These are phyloP conservation scores for Pristionchus exspectatus DNA, from an alignment of 2,888 invertebrate species.

Conservation along the genomic window DNA sequence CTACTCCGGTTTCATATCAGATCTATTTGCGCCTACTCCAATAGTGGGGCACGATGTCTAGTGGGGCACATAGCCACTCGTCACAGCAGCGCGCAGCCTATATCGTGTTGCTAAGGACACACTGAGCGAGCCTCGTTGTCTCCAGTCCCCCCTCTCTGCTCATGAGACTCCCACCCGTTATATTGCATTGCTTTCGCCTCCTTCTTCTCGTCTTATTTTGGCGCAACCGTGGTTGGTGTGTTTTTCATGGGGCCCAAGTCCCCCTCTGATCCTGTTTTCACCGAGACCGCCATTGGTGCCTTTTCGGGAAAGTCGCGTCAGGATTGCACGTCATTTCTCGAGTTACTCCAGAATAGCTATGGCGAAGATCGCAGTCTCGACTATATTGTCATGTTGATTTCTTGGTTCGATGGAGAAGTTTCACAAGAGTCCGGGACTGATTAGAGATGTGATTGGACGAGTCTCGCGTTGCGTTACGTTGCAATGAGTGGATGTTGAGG, in stretches of 20 bases:
- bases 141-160: neutral
- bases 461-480: neutral
- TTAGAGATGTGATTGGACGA: neutral
- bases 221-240: neutral
- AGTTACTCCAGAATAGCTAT: neutral
- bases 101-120: slow-evolving; percentile 39
- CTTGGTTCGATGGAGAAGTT: too few relatives aligned
- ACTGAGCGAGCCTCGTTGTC: neutral
- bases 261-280: slow-evolving; percentile 1
- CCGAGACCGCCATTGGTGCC: neutral
- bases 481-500: neutral
- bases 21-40: neutral
- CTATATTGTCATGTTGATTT: too few relatives aligned
- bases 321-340: neutral
- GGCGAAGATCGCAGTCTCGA: too few relatives aligned
- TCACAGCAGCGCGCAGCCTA: neutral
- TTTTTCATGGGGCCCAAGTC: neutral
- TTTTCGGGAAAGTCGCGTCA: neutral
- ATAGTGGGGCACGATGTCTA: neutral
- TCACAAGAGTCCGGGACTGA: neutral
- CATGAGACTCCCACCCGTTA: neutral
- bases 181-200: neutral
- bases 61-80: neutral
- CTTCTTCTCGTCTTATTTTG: neutral
- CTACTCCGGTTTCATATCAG: too few relatives aligned